These are phyloP conservation scores for Dryoscopus gambensis DNA, from an alignment of 2,113 vertebrate species.

Conservation along the genomic window DNA sequence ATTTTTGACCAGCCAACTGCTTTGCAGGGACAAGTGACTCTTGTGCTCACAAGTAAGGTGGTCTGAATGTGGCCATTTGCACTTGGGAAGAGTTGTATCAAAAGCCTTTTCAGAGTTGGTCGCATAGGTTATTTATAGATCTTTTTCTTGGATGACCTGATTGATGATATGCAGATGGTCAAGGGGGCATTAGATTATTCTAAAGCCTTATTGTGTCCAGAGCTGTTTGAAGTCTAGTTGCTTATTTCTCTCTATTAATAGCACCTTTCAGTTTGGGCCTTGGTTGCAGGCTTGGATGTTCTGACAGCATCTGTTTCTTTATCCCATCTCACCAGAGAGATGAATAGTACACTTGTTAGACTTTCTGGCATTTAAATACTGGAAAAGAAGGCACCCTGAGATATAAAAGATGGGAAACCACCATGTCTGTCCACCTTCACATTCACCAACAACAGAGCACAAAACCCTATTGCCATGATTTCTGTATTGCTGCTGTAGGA, in stretches of 20 bases:
- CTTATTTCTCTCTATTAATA: constrained; percentile 61
- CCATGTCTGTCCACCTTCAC: background rate
- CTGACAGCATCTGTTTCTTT: constrained; percentile 42
- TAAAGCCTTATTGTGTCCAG: constrained; percentile 52
- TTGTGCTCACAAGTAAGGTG: constrained; percentile 29
- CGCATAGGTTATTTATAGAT: constrained; percentile 54
- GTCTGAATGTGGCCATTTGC: constrained; percentile 11
- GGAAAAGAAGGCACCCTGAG: background rate
- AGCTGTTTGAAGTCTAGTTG: constrained; percentile 57
- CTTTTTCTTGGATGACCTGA: constrained; percentile 63
- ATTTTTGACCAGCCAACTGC: background rate
- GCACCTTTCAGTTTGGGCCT: constrained; percentile 47
- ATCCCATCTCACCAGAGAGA: background rate
- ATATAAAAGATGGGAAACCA: background rate
- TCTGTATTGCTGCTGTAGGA: background rate
- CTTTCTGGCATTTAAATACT: background rate
- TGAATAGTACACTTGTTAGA: constrained; percentile 49
- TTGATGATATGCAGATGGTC: constrained; percentile 63
- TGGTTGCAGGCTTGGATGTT: constrained; percentile 11
- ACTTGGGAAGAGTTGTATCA: background rate
- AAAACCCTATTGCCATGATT: background rate
- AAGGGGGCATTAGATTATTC: constrained; percentile 30
- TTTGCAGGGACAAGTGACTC: background rate
- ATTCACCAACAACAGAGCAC: background rate
- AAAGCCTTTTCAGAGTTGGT: constrained; percentile 54